Conservation (phyloP, 1,140 invertebrate genomes). For the Lutraria rhynchaena region DNA sequence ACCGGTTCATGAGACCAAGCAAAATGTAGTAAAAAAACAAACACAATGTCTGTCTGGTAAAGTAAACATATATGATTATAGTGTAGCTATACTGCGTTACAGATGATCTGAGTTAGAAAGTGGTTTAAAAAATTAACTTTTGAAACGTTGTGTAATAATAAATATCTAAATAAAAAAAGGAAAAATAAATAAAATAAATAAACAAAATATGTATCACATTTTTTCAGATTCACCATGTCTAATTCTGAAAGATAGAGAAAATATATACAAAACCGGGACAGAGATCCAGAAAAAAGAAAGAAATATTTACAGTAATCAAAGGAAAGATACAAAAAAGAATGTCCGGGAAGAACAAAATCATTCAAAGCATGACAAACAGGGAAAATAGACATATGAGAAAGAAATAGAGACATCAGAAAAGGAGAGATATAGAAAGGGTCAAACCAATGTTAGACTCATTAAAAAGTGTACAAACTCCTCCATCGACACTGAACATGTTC, state of each 20-base stretch:
- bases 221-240: not conserved
- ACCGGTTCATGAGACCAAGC: no score
- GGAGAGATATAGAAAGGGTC: not conserved
- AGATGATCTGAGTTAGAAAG: no score
- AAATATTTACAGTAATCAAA: slow-evolving; percentile 12
- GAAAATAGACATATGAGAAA: slow-evolving; percentile 18
- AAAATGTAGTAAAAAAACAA: no score
- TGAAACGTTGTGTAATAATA: no score
- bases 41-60: no score
- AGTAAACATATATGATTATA: no score
- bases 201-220: no score
- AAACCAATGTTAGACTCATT: not conserved
- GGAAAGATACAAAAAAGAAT: slow-evolving; percentile 22
- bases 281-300: slow-evolving; percentile 11
- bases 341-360: slow-evolving; percentile 6
- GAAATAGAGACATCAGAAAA: slow-evolving; percentile 23
- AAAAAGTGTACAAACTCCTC: slow-evolving; percentile 15
- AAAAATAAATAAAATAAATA: no score
- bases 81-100: no score
- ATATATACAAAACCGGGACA: not conserved
- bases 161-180: no score
- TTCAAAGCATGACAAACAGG: not conserved
- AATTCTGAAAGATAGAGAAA: slow-evolving; percentile 7
- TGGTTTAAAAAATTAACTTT: no score
- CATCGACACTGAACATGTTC: not conserved